Evolutionary conservation across 1,140 invertebrate species (phyloP).

Genomic region (Aphis craccivora): DNA sequence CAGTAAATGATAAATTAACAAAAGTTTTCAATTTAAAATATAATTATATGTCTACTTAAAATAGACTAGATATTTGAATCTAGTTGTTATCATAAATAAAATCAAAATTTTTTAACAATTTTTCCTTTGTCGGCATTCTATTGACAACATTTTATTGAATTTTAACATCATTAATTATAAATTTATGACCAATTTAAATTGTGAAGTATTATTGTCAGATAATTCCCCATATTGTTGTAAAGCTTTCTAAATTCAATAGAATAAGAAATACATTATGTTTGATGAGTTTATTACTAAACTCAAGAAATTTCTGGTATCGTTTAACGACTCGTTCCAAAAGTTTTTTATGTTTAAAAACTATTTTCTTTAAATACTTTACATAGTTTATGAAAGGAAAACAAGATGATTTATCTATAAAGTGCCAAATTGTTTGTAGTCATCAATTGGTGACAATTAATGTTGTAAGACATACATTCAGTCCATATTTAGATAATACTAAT

Average conservation of each 20-base stretch:
- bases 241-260: neutral
- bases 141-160: no score
- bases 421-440: neutral
- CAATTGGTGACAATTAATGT: neutral
- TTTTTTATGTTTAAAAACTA: neutral
- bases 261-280: neutral
- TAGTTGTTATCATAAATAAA: no score
- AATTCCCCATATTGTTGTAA: neutral
- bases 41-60: no score
- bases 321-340: neutral
- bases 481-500: neutral
- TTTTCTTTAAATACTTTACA: neutral
- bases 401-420: neutral
- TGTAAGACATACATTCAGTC: neutral
- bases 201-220: no score
- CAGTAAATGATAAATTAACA: no score
- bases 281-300: neutral
- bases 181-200: no score
- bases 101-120: no score
- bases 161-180: no score
- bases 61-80: no score
- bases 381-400: conserved; percentile 19
- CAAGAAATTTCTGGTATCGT: neutral
- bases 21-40: no score
- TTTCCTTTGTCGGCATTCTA: no score